Percentiles rank a stretch among this genome's conserved stretches.
phyloP scores from a whole-genome alignment of 2,888 invertebrate genomes.

The Iphiclides podalirius region DNA sequence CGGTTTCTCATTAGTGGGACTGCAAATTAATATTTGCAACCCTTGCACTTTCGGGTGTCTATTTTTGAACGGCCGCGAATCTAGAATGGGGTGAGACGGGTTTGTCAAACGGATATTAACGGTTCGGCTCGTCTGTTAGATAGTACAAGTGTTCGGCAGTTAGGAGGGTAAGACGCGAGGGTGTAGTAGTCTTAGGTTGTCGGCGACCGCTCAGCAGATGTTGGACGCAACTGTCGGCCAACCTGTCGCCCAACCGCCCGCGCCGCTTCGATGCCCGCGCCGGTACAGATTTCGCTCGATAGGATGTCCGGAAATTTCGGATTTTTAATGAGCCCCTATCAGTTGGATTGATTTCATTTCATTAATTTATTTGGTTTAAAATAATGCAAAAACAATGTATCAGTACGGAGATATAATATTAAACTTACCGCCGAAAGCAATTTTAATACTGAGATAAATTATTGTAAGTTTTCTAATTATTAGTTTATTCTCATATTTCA shows the following conservation, averaged over 20 bases:
- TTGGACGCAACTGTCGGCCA: slow-evolving; percentile 69
- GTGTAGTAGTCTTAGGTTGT: slow-evolving; percentile 61
- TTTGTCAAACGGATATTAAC: slow-evolving; percentile 75
- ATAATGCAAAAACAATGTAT: no score
- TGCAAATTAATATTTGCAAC: slow-evolving; percentile 63
- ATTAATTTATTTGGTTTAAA: no score
- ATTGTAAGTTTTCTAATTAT: no score
- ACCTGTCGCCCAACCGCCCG: slow-evolving; percentile 77
- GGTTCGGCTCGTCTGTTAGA: slow-evolving; percentile 68
- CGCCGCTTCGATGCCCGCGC: slow-evolving; percentile 64
- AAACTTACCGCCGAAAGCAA: no score
- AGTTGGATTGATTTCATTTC: slow-evolving; percentile 8
- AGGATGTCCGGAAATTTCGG: slow-evolving; percentile 51
- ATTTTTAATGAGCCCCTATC: slow-evolving; percentile 52
- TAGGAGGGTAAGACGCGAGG: slow-evolving; percentile 72
- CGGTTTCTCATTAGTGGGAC: slow-evolving; percentile 64
- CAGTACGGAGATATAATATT: no score
- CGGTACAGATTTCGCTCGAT: slow-evolving; percentile 60
- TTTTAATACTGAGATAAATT: no score
- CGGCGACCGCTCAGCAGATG: slow-evolving; percentile 67
- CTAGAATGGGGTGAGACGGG: slow-evolving; percentile 60
- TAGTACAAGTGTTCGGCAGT: slow-evolving; percentile 49
- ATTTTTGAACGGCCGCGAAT: slow-evolving; percentile 45
- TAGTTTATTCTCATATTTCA: no score
- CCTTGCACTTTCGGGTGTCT: slow-evolving; percentile 64